Evolutionary conservation across 2,113 vertebrate species (phyloP).

Genomic region (Vireo altiloquus): DNA sequence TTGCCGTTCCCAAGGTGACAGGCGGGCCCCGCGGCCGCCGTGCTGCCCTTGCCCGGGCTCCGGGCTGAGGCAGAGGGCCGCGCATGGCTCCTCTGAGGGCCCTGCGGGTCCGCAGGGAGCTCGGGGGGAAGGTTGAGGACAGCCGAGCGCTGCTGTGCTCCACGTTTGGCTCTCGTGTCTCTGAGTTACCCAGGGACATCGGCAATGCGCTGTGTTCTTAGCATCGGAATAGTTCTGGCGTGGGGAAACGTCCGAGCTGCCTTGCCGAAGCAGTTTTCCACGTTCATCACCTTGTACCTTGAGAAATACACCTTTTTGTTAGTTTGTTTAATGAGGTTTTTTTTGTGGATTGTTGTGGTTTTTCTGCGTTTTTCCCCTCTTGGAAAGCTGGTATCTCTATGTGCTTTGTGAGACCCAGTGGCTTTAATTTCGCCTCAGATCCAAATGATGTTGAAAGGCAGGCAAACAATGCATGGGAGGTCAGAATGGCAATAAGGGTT

Average conservation of each 20-base stretch:
- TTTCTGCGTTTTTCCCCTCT: neutral
- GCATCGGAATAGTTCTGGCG: rapidly evolving
- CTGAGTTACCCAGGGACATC: rapidly evolving
- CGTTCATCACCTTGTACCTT: neutral
- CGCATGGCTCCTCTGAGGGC: neutral
- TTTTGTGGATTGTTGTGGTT: neutral
- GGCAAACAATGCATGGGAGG: neutral
- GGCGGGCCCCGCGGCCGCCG: neutral
- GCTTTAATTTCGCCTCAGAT: neutral
- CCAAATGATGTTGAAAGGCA: neutral
- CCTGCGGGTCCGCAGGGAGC: neutral
- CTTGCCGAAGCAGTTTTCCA: too few relatives aligned
- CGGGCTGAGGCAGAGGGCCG: neutral
- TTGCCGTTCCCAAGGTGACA: neutral
- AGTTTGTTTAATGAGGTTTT: neutral
- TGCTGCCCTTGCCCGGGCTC: neutral
- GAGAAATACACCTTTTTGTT: neutral
- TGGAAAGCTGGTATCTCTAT: rapidly evolving
- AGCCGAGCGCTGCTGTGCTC: rapidly evolving
- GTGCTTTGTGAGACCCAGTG: neutral
- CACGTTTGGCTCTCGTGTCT: rapidly evolving
- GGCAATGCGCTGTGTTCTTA: rapidly evolving
- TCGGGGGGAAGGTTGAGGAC: neutral
- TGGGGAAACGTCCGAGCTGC: neutral
- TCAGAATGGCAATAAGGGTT: neutral